Base-by-base conservation (phyloP, 2,113 vertebrate species). In the Corythaeola cristata region DNA sequence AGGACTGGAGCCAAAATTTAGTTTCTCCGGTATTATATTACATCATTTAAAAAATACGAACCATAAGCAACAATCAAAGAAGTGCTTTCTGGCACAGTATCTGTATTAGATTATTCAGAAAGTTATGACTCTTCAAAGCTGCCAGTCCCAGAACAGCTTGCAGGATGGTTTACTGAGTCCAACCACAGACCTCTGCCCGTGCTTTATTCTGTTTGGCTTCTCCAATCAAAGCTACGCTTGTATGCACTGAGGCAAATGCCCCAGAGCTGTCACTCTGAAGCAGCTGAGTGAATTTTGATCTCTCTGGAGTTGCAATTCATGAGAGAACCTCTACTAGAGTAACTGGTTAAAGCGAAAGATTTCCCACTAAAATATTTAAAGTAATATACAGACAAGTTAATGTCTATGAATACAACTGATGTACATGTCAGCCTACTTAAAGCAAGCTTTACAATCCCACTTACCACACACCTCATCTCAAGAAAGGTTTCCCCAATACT, bases 81-180 rank as follows among this genome's bases (percentile, higher is more conserved):
- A 63, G 52, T 18, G 15, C 35, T 81, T 81, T 55, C 73, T 79
- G 73, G 79, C 55, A 78, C 12, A 74, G 56, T 9, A 39, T 8
- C 10, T 3, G 9, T 14, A 78, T 37, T 33, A 62, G 39, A 47
- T 73, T 53, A 69, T 71, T 67, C 11, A 63, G 60, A 35, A 83
- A 32, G 21, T 73, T 64, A 32, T 0, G 0, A 44, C 49, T 76
- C n/a, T 32, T 73, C 13, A 4, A n/a, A 56, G 18, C n/a, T n/a
- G 19, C 27, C 62, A 60, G 56, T 41, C 24, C 84, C 55, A 62
- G 45, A 24, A 90, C 22, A 23, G 20, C 85, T 63, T 53, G 44
- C 39, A 89, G 47, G 58, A 50, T 5, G 27, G 52, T 41, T 72
- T 21, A 26, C 18, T 0, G 17, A 22, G 27, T 16, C 32, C 41